Conservation (phyloP, 2,888 invertebrate genomes). For the Dermolepida albohirtum region DNA sequence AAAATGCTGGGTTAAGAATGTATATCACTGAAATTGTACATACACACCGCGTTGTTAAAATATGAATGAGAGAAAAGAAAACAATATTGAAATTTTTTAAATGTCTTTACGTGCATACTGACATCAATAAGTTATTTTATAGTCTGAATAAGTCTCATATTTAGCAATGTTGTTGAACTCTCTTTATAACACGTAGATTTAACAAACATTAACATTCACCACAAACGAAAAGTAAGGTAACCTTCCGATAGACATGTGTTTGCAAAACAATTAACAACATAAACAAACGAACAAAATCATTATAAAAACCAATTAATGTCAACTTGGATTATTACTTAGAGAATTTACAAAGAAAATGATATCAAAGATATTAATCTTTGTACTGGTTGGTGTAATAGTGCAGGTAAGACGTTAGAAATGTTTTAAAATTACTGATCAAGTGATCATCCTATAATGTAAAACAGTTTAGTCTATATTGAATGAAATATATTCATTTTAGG, state of each 20-base stretch:
- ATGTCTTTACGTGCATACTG: no score
- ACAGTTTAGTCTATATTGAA: neutral
- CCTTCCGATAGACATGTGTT: conserved; percentile 13
- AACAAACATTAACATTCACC: conserved; percentile 25
- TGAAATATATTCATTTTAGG: conserved; percentile 22
- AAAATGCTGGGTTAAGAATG: neutral
- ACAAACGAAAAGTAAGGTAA: conserved; percentile 13
- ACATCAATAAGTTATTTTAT: neutral
- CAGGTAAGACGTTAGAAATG: conserved; percentile 14
- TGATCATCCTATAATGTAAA: no score
- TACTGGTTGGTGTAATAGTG: conserved; percentile 11
- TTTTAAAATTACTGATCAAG: no score
- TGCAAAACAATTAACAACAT: conserved; percentile 19
- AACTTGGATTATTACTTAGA: conserved; percentile 1
- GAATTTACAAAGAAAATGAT: conserved; percentile 14
- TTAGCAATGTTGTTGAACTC: conserved; percentile 19
- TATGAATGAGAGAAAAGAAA: no score
- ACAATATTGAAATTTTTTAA: no score
- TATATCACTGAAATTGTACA: neutral
- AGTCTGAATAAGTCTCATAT: conserved; percentile 4
- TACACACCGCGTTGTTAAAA: neutral
- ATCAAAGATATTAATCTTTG: conserved; percentile 5
- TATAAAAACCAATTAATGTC: conserved; percentile 22
- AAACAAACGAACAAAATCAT: conserved; percentile 28
- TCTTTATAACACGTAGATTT: conserved; percentile 24